Base-by-base conservation (phyloP, 1,140 invertebrate genomes). In the Nephila pilipes region DNA sequence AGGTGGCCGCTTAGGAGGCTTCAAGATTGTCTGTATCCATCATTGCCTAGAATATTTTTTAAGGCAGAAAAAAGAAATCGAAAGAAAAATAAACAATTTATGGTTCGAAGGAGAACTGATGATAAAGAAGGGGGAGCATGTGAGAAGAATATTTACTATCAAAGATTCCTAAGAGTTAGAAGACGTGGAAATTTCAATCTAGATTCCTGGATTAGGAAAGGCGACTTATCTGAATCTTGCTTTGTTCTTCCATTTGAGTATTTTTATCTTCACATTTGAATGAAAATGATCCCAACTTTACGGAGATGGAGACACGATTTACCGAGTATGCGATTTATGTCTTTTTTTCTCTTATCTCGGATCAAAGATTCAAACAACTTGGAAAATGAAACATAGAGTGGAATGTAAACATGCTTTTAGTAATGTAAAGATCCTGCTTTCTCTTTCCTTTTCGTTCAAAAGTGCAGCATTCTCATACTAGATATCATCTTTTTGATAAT, bases 71-170 rank as follows among this genome's bases (percentile, higher is more conserved):
- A 83, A 83, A 55, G 54, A 55, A 83, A 83, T 20, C 22, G 81
- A 29, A 57, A 57, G 81, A 55, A 88, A 88, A 88, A 75, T 88
- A 88, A 88, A 88, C 60, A 88, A 69, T 88, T 88, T 88, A 88
- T 69, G 87, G 87, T 75, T 69, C 20, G 87, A 75, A 22, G 63
- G 83, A 32, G 83, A 22, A 54, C 14, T 85, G 83, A 20, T 18
- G 83, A 85, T 83, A 83, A 83, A 54, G 46, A 38, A 83, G 38
- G 46, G 54, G 54, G 54, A 54, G 25, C 3, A 55, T 83, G 80
- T 83, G 80, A 55, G 32, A 60, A 38, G 58, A 60, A 63, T 63
- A 87, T 83, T 83, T 83, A 83, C 80, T 55, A 25, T 83, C 69
- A 46, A 18, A 38, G 87, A 75, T 75, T 65, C n/a, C 36, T 75